Evolutionary conservation across 2,113 vertebrate species (phyloP).

Genomic region (Tetraodon nigroviridis): DNA sequence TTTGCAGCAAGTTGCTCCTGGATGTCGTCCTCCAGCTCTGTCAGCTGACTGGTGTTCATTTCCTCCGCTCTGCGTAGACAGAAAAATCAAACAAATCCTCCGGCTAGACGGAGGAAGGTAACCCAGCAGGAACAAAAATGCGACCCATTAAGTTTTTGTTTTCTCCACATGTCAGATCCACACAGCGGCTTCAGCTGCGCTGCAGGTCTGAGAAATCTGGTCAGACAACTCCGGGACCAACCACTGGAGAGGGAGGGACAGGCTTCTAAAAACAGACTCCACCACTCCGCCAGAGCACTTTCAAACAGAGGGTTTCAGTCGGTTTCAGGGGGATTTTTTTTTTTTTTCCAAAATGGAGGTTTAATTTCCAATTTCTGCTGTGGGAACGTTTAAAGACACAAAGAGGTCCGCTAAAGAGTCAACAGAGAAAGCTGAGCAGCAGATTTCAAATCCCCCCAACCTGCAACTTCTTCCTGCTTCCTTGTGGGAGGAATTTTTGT

Average conservation of each 20-base stretch:
- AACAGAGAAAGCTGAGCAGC: slow-evolving; percentile 7
- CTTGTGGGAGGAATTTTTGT: slow-evolving; percentile 50
- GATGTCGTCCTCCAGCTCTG: slow-evolving; percentile 75
- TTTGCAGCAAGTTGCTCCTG: slow-evolving; percentile 64
- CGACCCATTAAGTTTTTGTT: background rate
- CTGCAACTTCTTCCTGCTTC: slow-evolving; percentile 41
- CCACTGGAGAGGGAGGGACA: slow-evolving; percentile 23
- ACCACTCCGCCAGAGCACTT: background rate
- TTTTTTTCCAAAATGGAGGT: too few species aligned
- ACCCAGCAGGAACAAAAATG: background rate
- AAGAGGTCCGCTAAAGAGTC: background rate
- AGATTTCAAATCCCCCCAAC: slow-evolving; percentile 8
- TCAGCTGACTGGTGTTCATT: slow-evolving; percentile 62
- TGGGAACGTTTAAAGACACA: background rate
- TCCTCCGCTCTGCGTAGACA: slow-evolving; percentile 68
- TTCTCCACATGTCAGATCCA: background rate
- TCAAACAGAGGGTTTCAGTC: background rate
- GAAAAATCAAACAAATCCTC: slow-evolving; percentile 9
- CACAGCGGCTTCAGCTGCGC: background rate
- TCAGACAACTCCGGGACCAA: slow-evolving; percentile 28
- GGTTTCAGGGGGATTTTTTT: too few species aligned
- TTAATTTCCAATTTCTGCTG: background rate
- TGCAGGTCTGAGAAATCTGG: slow-evolving; percentile 7
- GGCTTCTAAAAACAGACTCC: slow-evolving; percentile 14
- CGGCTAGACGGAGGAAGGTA: background rate